Evolutionary conservation across 2,797 vertebrate species (phyloP).

Genomic region (Hydrophis major): DNA sequence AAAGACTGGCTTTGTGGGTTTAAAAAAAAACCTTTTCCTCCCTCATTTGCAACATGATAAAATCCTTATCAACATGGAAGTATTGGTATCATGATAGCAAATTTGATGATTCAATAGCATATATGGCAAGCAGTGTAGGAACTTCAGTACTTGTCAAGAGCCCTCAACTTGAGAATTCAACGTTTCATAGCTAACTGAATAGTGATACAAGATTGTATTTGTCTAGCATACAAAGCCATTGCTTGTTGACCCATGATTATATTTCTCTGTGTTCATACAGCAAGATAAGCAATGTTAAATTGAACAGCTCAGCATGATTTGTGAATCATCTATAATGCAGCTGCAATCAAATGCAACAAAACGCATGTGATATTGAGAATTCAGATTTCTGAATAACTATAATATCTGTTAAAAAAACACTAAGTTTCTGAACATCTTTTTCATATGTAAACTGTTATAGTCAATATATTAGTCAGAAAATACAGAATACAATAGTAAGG

Average conservation of each 20-base stretch:
- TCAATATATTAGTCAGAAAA: slow-evolving; percentile 25
- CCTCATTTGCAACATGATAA: not conserved
- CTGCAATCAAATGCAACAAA: not conserved
- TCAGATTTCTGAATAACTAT: not conserved
- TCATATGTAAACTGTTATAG: not conserved
- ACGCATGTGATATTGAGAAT: not conserved
- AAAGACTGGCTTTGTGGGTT: not conserved
- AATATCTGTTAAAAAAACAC: not conserved
- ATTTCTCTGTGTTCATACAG: not conserved
- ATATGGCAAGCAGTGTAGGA: not conserved
- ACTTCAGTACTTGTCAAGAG: not conserved
- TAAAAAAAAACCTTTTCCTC: not conserved
- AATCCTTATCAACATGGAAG: not conserved
- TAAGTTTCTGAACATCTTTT: not conserved
- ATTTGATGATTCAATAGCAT: not conserved
- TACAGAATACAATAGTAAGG: slow-evolving; percentile 42
- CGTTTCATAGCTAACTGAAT: not conserved
- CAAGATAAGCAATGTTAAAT: not conserved
- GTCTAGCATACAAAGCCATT: not conserved
- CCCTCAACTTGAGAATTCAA: not conserved
- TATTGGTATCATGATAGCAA: not conserved
- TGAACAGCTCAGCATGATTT: not conserved
- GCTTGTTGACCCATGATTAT: not conserved
- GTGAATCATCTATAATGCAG: not conserved
- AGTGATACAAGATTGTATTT: not conserved